Conservation (phyloP, 2,888 invertebrate genomes). For the Cephus pulcher region DNA sequence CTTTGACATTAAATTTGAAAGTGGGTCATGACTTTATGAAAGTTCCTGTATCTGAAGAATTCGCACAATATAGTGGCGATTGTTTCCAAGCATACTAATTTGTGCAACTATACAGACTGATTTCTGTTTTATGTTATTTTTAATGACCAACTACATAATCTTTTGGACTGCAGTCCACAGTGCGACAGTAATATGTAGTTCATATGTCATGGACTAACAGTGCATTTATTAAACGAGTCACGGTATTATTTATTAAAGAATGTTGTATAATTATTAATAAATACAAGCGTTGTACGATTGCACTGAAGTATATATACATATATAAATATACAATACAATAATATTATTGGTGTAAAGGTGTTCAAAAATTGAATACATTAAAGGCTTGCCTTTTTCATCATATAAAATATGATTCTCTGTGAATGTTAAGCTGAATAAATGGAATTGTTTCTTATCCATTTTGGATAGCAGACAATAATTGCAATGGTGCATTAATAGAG, state of each 20-base stretch:
- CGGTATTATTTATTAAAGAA: slow-evolving; percentile 39
- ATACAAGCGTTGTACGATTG: slow-evolving; percentile 33
- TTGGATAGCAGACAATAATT: not conserved
- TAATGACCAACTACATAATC: not conserved
- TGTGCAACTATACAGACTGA: not conserved
- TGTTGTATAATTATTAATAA: slow-evolving; percentile 35
- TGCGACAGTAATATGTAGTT: not conserved
- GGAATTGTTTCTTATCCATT: not conserved
- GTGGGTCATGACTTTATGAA: not conserved
- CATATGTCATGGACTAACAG: not conserved
- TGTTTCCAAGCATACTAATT: not conserved
- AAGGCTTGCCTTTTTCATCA: not conserved
- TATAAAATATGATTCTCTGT: not conserved
- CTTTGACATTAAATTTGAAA: not conserved
- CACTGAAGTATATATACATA: slow-evolving; percentile 24
- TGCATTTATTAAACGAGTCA: slow-evolving; percentile 3
- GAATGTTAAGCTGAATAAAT: not conserved
- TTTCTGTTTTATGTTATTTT: not conserved
- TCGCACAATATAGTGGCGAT: not conserved
- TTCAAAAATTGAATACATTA: not conserved
- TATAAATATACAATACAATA: slow-evolving; percentile 36
- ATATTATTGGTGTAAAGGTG: not conserved
- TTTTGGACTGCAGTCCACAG: not conserved
- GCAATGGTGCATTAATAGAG: not conserved
- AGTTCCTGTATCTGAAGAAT: not conserved